Evolutionary conservation across 2,113 vertebrate species (phyloP), one percentile per base, ranked within the genome.

Genomic region (Galeopterus variegatus): DNA sequence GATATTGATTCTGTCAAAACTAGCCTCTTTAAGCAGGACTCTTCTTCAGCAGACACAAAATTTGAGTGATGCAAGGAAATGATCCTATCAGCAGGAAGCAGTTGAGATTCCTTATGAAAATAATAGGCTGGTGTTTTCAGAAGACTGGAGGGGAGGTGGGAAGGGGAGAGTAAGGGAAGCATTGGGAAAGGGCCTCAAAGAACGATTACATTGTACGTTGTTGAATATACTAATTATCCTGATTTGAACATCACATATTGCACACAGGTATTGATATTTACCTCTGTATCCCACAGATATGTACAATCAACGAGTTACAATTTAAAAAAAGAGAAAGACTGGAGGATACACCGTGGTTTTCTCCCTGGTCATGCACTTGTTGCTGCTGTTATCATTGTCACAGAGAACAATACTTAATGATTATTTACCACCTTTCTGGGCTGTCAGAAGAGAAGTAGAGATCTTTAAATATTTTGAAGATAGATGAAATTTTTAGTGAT

Each of bases 81-180:
- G 50, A 85, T 80, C 5, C 4, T 88, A 14, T 45, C 58, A 45
- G 33, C 10, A 41, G 45, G 94, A 75, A 67, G 24, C 52, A 79
- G 45, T 62, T 91, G 56, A 88, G 4, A 14, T 88, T 33, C 19
- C 75, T 69, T 70, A 95, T 62, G 77, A 76, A 88, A 95, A 41
- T 75, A 48, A 50, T 5, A n/a, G 15, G 45, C 31, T 70, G 15
- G 9, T 33, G 6, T 65, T 93, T 60, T 80, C 24, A 8, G 60
- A 69, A 65, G 70, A 13, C 52, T 69, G 19, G 54, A 91, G 86
- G 52, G 24, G 81, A 56, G 8, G 41, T 41, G 41, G 41, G 41
- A 41, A 41, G 41, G 41, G 41, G 41, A 41, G 41, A 41, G 41
- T 41, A 41, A 41, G 41, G 41, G 41, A 41, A 41, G 41, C 41